phyloP scores from a whole-genome alignment of 2,888 invertebrate genomes.

The Lithosia quadra region DNA sequence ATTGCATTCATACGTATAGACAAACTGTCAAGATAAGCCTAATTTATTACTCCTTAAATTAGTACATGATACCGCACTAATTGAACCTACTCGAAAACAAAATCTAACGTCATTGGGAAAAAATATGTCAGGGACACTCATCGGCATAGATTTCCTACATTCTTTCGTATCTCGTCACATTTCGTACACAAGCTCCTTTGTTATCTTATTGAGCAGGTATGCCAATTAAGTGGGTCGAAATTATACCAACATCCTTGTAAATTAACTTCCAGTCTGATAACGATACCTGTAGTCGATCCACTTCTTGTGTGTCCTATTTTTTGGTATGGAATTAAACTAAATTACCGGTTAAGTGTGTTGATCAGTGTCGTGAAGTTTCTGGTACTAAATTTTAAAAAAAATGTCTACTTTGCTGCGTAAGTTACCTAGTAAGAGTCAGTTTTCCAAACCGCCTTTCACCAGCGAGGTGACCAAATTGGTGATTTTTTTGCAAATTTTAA shows the following conservation, averaged over 20 bases:
- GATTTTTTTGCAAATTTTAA: no score
- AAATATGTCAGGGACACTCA: conserved; percentile 60
- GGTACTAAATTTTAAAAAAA: no score
- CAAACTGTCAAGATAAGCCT: conserved; percentile 81
- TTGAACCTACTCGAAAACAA: conserved; percentile 68
- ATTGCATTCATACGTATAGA: conserved; percentile 70
- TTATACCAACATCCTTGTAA: conserved; percentile 24
- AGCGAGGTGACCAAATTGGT: no score
- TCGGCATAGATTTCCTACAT: conserved; percentile 21
- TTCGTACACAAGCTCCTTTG: conserved; percentile 20
- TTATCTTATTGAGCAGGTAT: conserved; percentile 29
- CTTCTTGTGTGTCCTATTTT: neutral
- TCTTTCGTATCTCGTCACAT: conserved; percentile 40
- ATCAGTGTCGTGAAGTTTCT: neutral
- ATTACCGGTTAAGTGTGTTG: neutral
- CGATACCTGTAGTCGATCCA: conserved; percentile 6
- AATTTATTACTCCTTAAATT: conserved; percentile 75
- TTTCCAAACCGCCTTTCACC: no score
- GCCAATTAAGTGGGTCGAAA: conserved; percentile 20
- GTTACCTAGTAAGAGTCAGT: no score
- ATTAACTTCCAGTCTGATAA: conserved; percentile 25
- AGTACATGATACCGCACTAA: conserved; percentile 62
- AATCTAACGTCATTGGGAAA: conserved; percentile 53
- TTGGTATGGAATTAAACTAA: neutral
- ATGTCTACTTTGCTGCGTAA: no score